Conservation (phyloP, 2,113 vertebrate genomes). For the Strix uralensis region DNA sequence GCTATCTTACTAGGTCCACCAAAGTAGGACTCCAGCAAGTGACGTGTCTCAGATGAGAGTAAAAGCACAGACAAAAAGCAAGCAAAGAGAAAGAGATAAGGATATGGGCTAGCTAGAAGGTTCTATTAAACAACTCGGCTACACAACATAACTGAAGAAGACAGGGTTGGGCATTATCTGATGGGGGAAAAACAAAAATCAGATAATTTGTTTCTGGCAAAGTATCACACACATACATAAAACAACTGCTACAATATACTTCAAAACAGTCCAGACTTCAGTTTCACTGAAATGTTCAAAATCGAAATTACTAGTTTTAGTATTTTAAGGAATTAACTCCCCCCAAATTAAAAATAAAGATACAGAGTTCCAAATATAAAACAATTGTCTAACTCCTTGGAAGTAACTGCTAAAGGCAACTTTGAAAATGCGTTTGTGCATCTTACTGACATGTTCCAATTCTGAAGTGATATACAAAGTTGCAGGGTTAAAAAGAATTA, state of each 20-base stretch:
- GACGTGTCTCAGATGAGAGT: slow-evolving; percentile 32
- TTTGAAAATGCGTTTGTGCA: not conserved
- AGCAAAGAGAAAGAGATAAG: slow-evolving; percentile 45
- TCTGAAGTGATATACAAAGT: not conserved
- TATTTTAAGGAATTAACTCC: not conserved
- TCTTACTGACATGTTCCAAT: not conserved
- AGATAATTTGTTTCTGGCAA: not conserved
- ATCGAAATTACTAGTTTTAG: not conserved
- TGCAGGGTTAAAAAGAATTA: not conserved
- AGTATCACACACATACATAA: not conserved
- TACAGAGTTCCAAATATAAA: not conserved
- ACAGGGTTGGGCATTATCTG: not conserved
- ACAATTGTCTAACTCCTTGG: not conserved
- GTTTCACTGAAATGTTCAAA: not conserved
- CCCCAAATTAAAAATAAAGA: not conserved
- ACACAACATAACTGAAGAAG: slow-evolving; percentile 26
- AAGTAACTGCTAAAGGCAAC: not conserved
- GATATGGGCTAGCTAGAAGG: slow-evolving; percentile 23
- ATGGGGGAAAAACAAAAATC: not conserved
- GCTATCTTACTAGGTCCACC: slow-evolving; percentile 53
- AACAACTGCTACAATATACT: not conserved
- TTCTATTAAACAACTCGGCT: slow-evolving; percentile 40
- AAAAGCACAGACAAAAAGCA: slow-evolving; percentile 40
- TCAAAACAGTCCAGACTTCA: not conserved
- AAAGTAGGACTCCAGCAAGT: slow-evolving; percentile 58